These are phyloP conservation scores for Lampris megalopsis DNA, from an alignment of 2,113 vertebrate genomes.

Conservation along the genomic window DNA sequence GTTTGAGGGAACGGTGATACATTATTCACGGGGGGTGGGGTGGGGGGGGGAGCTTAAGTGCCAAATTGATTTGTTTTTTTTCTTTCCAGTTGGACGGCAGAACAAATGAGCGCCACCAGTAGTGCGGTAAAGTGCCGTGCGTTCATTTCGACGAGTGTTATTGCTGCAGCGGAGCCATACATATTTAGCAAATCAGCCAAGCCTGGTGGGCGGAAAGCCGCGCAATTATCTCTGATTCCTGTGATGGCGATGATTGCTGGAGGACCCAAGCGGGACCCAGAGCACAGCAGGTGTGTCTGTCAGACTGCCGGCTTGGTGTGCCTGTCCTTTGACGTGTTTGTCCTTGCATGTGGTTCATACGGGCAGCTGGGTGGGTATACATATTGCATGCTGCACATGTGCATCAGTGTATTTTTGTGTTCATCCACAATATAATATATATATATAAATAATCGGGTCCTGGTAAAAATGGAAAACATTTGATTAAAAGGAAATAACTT, in stretches of 20 bases:
- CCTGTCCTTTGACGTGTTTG: conserved; percentile 27
- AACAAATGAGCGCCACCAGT: conserved; percentile 90
- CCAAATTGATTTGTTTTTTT: conserved; percentile 89
- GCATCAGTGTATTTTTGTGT: conserved; percentile 15
- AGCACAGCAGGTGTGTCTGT: conserved; percentile 70
- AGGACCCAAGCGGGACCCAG: conserved; percentile 64
- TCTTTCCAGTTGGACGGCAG: conserved; percentile 90
- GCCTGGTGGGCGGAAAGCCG: conserved; percentile 70
- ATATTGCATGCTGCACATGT: neutral
- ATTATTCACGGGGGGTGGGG: conserved; percentile 87
- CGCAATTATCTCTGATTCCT: conserved; percentile 81
- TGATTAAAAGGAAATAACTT: conserved; percentile 51
- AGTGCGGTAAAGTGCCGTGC: conserved; percentile 89
- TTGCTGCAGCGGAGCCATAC: conserved; percentile 79
- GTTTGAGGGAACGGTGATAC: conserved; percentile 74
- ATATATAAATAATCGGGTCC: neutral
- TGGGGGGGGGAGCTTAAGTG: conserved; percentile 83
- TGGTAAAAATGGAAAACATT: conserved; percentile 42
- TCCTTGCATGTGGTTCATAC: conserved; percentile 27
- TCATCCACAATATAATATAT: neutral
- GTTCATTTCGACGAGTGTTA: conserved; percentile 93
- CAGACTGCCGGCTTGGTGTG: conserved; percentile 47
- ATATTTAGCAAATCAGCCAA: conserved; percentile 56
- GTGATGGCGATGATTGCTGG: conserved; percentile 74
- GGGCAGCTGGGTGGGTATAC: neutral